phyloP scores from a whole-genome alignment of 2,888 invertebrate species.

The Chrysolina americana region DNA sequence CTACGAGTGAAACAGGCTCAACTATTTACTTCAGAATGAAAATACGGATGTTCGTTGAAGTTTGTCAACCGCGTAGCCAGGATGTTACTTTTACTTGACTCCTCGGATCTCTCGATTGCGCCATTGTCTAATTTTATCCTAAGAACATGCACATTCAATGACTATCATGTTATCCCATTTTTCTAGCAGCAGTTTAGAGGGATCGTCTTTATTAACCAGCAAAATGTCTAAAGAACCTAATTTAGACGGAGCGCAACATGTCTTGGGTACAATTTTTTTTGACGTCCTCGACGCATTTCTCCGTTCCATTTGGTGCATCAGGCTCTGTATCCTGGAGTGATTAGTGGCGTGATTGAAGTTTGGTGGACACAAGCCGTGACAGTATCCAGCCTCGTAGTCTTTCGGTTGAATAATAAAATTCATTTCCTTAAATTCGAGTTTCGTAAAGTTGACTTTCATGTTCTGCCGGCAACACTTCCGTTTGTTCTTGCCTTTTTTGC shows the following conservation, averaged over 20 bases:
- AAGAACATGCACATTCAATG: constrained; percentile 81
- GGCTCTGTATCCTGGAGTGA: constrained; percentile 79
- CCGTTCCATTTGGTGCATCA: constrained; percentile 76
- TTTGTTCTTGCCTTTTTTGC: constrained; percentile 70
- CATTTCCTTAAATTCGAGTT: constrained; percentile 71
- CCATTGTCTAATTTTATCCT: constrained; percentile 57
- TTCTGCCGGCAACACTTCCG: constrained; percentile 76
- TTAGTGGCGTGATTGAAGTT: constrained; percentile 80
- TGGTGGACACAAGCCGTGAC: constrained; percentile 79
- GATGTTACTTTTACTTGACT: neutral
- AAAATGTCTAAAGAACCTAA: constrained; percentile 77
- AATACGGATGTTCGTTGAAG: no score
- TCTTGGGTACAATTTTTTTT: constrained; percentile 69
- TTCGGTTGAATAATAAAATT: constrained; percentile 80
- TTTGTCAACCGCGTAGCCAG: neutral
- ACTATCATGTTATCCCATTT: constrained; percentile 82
- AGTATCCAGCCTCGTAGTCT: constrained; percentile 80
- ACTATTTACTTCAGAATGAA: no score
- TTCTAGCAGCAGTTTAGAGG: constrained; percentile 76
- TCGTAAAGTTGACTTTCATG: constrained; percentile 78
- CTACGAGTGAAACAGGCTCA: no score
- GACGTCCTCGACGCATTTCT: constrained; percentile 65
- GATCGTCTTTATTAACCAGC: constrained; percentile 76
- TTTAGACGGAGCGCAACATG: constrained; percentile 81
- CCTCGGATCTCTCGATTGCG: constrained; percentile 10